These are phyloP conservation scores for Pycnonotus jocosus DNA, from an alignment of 2,113 vertebrate genomes.

Conservation along the genomic window DNA sequence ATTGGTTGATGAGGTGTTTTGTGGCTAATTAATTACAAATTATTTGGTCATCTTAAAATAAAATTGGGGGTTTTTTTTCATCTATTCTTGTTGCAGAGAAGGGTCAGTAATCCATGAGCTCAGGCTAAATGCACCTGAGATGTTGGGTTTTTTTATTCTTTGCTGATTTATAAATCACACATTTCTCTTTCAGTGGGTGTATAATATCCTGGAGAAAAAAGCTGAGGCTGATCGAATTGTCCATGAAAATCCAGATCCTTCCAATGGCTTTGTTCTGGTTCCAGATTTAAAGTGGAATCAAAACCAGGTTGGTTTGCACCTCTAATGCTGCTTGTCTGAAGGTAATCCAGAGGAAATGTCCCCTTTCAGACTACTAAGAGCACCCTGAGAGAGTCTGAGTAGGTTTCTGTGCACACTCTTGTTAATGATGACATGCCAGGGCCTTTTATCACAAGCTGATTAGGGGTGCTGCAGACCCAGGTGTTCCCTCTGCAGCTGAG, in stretches of 20 bases:
- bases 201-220: conserved; percentile 96
- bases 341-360: neutral
- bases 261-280: conserved; percentile 85
- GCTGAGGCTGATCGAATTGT: conserved; percentile 87
- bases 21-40: neutral
- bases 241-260: conserved; percentile 85
- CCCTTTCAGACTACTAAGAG: neutral
- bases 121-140: too few relatives aligned
- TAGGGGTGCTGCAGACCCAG: neutral
- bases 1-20: neutral
- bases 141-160: neutral
- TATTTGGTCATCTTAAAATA: neutral
- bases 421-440: neutral
- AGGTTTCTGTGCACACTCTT: neutral
- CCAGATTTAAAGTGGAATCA: conserved; percentile 98
- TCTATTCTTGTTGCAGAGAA: neutral
- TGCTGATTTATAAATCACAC: neutral
- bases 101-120: neutral
- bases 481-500: neutral
- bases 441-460: neutral
- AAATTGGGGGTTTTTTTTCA: neutral
- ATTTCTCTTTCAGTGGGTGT: conserved; percentile 86
- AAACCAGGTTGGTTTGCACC: conserved; percentile 79
- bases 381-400: neutral
- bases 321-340: neutral